These are phyloP conservation scores for Oncorhynchus mykiss DNA, from an alignment of 2,113 vertebrate species.

Conservation along the genomic window DNA sequence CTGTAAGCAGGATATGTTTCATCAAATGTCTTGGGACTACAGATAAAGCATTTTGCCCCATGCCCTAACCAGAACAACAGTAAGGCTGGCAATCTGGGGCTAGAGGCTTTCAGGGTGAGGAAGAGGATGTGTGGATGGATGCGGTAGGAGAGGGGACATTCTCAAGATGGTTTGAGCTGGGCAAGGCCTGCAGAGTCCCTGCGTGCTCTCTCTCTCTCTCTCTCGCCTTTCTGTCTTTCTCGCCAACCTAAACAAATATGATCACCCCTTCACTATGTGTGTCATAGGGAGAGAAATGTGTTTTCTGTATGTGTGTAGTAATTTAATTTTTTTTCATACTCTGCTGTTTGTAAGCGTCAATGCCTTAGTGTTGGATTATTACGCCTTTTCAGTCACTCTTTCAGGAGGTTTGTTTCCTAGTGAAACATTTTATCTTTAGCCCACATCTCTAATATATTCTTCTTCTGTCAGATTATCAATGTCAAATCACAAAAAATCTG, in stretches of 20 bases:
- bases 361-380: conserved; percentile 62
- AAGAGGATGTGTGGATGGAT: neutral
- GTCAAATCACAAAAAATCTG: neutral
- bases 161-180: conserved; percentile 22
- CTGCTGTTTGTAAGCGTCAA: conserved; percentile 51
- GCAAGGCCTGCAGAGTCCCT: conserved; percentile 21
- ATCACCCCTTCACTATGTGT: conserved; percentile 26
- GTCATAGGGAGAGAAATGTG: conserved; percentile 23
- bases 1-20: conserved; percentile 13
- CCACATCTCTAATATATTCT: conserved; percentile 7
- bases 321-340: conserved; percentile 43
- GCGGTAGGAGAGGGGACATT: conserved; percentile 26
- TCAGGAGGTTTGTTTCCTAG: conserved; percentile 46
- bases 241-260: conserved; percentile 22
- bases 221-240: conserved; percentile 4
- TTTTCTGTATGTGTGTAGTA: conserved; percentile 17
- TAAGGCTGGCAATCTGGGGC: conserved; percentile 19
- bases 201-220: neutral
- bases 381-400: conserved; percentile 53
- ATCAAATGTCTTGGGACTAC: conserved; percentile 9
- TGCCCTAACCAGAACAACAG: neutral
- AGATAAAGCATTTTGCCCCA: neutral
- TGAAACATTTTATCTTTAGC: conserved; percentile 37
- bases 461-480: conserved; percentile 37
- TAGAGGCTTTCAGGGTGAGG: neutral